Conservation (phyloP, 64 coral and sea anemone species). For the Montipora cactus region DNA sequence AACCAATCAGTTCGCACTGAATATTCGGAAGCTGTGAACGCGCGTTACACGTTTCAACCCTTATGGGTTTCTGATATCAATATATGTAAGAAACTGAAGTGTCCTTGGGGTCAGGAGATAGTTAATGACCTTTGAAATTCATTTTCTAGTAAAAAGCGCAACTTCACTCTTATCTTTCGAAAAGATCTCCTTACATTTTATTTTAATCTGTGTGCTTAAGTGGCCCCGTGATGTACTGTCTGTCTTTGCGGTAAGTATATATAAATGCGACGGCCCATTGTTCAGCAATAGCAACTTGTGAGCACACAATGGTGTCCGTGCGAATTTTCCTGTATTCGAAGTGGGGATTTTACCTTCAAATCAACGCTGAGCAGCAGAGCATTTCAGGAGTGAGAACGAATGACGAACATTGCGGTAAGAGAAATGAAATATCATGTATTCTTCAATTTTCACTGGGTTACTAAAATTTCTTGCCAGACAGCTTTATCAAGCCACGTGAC, state of each 20-base stretch:
- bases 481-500: too few species aligned
- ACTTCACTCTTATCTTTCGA: background rate
- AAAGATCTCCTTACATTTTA: constrained; percentile 32
- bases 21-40: too few species aligned
- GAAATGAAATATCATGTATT: background rate
- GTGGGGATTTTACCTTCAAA: constrained; percentile 34
- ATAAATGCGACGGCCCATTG: background rate
- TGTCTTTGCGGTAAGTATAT: background rate
- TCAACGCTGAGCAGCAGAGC: background rate
- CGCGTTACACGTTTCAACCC: too few species aligned
- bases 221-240: too few species aligned
- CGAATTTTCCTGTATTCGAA: background rate
- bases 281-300: background rate
- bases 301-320: background rate
- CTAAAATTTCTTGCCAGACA: background rate
- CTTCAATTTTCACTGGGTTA: background rate
- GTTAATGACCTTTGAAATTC: background rate
- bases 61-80: too few species aligned
- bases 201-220: background rate
- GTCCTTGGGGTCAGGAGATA: background rate
- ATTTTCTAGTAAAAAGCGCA: background rate
- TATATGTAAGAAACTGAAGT: background rate
- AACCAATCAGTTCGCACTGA: too few species aligned
- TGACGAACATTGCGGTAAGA: constrained; percentile 36
- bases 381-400: background rate